phyloP scores from a whole-genome alignment of 2,113 vertebrate species.

The Colistium nudipinnis region DNA sequence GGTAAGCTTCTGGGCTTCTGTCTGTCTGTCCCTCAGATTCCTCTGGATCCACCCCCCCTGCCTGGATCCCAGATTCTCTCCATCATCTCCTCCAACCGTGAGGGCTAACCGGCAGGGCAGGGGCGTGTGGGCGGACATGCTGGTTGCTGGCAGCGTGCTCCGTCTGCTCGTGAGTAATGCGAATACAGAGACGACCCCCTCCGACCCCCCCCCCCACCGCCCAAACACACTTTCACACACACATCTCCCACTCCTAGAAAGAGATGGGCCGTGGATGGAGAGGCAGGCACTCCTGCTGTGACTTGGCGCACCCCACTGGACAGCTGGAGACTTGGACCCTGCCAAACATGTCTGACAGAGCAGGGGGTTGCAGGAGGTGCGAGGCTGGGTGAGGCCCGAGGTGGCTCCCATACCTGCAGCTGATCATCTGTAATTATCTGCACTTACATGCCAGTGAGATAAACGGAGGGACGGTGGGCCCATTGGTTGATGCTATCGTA shows the following conservation, averaged over 20 bases:
- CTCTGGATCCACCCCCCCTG: constrained; percentile 79
- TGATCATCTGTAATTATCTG: constrained; percentile 84
- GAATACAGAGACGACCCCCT: constrained; percentile 59
- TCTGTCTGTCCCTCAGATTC: constrained; percentile 75
- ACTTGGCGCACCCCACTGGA: constrained; percentile 94
- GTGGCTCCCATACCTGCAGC: constrained; percentile 84
- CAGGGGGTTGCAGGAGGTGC: constrained; percentile 78
- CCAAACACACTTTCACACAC: constrained; percentile 25
- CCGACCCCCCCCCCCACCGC: constrained; percentile 8
- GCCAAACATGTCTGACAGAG: constrained; percentile 87
- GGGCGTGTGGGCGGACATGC: constrained; percentile 84
- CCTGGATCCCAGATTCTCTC: constrained; percentile 87
- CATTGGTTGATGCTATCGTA: constrained; percentile 43
- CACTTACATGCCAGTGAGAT: constrained; percentile 72
- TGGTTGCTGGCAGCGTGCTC: constrained; percentile 87
- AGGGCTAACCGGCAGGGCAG: constrained; percentile 83
- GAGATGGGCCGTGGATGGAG: constrained; percentile 82
- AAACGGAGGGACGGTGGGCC: constrained; percentile 24
- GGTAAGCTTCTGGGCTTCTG: constrained; percentile 67
- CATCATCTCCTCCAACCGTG: constrained; percentile 82
- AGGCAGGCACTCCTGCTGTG: constrained; percentile 94
- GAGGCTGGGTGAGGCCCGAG: constrained; percentile 69
- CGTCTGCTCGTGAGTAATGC: constrained; percentile 87
- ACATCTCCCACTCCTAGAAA: constrained; percentile 50
- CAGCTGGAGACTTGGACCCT: constrained; percentile 91